These are phyloP conservation scores for Eubucco bourcierii DNA, from an alignment of 2,113 vertebrate species.

Conservation along the genomic window DNA sequence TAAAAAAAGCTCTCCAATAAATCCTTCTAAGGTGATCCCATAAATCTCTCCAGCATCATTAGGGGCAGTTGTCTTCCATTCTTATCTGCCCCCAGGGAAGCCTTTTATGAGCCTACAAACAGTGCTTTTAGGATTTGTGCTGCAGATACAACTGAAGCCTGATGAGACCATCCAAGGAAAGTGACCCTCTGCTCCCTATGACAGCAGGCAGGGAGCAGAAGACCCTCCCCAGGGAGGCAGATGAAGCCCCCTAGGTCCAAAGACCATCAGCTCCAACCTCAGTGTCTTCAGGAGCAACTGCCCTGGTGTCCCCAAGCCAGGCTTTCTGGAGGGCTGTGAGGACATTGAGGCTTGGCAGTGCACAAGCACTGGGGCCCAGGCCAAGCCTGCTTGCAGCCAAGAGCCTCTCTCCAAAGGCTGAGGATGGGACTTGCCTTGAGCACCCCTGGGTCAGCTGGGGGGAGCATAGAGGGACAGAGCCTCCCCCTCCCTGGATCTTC, in stretches of 20 bases:
- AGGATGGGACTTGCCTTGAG: background rate
- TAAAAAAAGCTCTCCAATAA: slow-evolving; percentile 43
- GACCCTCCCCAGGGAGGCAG: background rate
- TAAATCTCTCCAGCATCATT: slow-evolving; percentile 46
- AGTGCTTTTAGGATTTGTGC: background rate
- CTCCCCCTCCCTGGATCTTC: background rate
- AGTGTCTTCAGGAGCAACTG: background rate
- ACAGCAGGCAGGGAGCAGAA: background rate
- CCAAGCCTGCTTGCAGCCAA: background rate
- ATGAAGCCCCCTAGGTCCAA: background rate
- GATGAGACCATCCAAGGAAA: background rate
- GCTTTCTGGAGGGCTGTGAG: background rate
- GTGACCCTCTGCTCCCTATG: background rate
- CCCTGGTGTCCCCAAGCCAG: background rate
- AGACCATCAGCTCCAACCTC: background rate
- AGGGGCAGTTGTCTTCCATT: slow-evolving; percentile 29
- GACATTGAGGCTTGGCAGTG: background rate
- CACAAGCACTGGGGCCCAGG: background rate
- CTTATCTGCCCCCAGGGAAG: slow-evolving; percentile 14
- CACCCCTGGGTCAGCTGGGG: background rate
- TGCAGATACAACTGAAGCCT: background rate
- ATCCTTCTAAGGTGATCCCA: slow-evolving; percentile 46
- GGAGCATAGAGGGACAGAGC: background rate
- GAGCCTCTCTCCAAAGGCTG: background rate
- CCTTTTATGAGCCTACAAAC: slow-evolving; percentile 23